Evolutionary conservation across 2,888 invertebrate genomes (phyloP).

Genomic region (Slavum lentiscoides): DNA sequence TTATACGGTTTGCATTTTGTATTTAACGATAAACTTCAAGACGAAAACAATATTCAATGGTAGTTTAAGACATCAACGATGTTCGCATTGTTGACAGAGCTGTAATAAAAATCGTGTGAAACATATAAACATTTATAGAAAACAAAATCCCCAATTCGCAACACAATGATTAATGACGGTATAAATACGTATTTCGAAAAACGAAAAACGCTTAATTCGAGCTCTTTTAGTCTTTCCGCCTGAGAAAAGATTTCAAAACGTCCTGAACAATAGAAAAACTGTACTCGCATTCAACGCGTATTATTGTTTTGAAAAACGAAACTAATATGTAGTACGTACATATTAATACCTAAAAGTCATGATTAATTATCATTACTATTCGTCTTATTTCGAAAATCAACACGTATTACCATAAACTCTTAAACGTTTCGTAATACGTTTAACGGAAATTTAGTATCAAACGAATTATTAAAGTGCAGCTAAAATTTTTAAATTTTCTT

Average conservation of each 20-base stretch:
- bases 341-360: background rate
- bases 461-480: too few species aligned
- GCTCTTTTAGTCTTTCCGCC: slow-evolving; percentile 7
- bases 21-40: background rate
- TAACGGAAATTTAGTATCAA: too few species aligned
- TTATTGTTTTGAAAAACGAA: slow-evolving; percentile 10
- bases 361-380: slow-evolving; percentile 31
- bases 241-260: slow-evolving; percentile 13
- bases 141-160: slow-evolving; percentile 8
- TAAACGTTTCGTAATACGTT: too few species aligned
- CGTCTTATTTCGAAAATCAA: background rate
- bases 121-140: background rate
- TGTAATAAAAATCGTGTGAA: slow-evolving; percentile 19
- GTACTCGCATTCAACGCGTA: background rate
- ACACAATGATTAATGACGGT: slow-evolving; percentile 24
- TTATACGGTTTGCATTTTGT: background rate
- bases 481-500: too few species aligned
- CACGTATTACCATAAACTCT: too few species aligned
- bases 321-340: background rate
- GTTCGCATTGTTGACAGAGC: background rate
- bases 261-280: background rate
- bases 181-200: slow-evolving; percentile 3
- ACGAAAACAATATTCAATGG: background rate
- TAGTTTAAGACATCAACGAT: background rate
- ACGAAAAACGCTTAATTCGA: slow-evolving; percentile 3